Percentiles rank a stretch among this genome's conserved stretches.
These are phyloP conservation scores for Gortyna flavago DNA, from an alignment of 2,888 invertebrate genomes.

Conservation along the genomic window DNA sequence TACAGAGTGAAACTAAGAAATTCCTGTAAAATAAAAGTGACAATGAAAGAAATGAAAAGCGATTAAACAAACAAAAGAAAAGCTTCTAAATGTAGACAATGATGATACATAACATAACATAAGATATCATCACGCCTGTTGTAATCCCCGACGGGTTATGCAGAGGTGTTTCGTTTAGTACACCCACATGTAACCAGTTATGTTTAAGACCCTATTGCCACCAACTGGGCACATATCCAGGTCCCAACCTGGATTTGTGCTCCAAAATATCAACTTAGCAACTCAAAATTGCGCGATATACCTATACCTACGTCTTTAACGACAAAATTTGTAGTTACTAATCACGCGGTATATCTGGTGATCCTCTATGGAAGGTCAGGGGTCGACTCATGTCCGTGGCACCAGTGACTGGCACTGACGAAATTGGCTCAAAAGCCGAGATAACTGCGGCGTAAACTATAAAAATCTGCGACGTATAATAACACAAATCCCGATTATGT, in stretches of 20 bases:
- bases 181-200: not conserved
- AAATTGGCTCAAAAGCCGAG: slow-evolving; percentile 71
- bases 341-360: slow-evolving; percentile 60
- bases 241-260: not conserved
- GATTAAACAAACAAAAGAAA: not conserved
- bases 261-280: not conserved
- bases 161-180: not conserved
- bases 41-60: no score
- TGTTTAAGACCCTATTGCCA: not conserved
- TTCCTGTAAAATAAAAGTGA: not conserved
- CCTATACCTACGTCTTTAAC: not conserved
- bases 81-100: not conserved
- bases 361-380: slow-evolving; percentile 64
- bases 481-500: slow-evolving; percentile 72
- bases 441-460: slow-evolving; percentile 71
- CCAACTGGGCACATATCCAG: not conserved
- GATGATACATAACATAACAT: not conserved
- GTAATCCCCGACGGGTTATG: not conserved
- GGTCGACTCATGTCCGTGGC: slow-evolving; percentile 74
- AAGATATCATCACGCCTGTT: not conserved
- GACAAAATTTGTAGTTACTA: slow-evolving; percentile 43
- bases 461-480: slow-evolving; percentile 71
- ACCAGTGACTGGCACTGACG: slow-evolving; percentile 68
- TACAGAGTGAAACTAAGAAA: not conserved
- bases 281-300: slow-evolving; percentile 24